A percentile compares a stretch with the other conserved stretches of the same genome.
phyloP scores from a whole-genome alignment of 2,797 vertebrate genomes.

The Avahi laniger region DNA sequence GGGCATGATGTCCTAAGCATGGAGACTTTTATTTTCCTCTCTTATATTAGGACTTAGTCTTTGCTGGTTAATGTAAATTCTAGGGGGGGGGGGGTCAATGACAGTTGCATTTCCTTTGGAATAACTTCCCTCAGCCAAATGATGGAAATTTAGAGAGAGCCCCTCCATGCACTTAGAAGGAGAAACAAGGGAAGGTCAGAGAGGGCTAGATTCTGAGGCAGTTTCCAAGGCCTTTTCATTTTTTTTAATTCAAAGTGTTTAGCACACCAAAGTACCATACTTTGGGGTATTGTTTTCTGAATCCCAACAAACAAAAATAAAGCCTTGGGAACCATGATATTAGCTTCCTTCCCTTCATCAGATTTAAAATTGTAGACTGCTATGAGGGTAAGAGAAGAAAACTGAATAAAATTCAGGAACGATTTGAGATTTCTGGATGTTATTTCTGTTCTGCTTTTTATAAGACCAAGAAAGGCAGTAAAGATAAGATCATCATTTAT shows the following conservation, averaged over 20 bases:
- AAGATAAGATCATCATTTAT: neutral
- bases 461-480: neutral
- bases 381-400: neutral
- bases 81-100: neutral
- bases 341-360: neutral
- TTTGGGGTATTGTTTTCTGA: neutral
- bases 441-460: neutral
- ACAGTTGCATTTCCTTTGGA: neutral
- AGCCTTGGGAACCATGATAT: neutral
- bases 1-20: neutral
- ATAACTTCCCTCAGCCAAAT: neutral
- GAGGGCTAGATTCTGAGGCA: neutral
- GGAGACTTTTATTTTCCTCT: neutral
- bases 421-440: slow-evolving; percentile 16
- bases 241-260: neutral
- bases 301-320: neutral
- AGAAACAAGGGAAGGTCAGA: neutral
- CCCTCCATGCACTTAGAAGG: neutral
- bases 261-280: neutral
- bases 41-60: neutral
- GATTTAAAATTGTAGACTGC: neutral
- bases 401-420: neutral
- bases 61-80: neutral
- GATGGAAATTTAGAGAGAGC: neutral
- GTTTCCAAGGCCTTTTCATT: neutral